Base-by-base conservation (phyloP, 2,113 vertebrate species). In the Dryoscopus gambensis region DNA sequence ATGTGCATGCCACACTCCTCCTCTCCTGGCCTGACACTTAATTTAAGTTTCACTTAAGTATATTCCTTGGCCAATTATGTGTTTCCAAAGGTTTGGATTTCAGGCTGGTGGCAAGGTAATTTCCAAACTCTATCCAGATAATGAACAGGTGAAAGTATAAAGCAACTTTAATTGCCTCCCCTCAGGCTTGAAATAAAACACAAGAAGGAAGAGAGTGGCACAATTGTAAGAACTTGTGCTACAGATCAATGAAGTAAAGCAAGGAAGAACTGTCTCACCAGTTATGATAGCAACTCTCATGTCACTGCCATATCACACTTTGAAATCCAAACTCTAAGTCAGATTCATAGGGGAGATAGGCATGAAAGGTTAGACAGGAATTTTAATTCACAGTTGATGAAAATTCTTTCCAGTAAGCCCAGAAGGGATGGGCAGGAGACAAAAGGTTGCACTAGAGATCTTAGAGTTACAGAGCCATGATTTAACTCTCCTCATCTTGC, bases 371-470 rank as follows among this genome's bases (percentile, higher is more conserved):
- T 89, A 86, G 59, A 40, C 23, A 71, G 64, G 75, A 79, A 95
- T 93, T 96, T 92, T 93, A 95, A 88, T 95, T 93, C 68, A 67
- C 44, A 80, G 55, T 63, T 75, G 55, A 94, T 49, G 71, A 94
- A 78, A 96, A 86, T 93, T 64, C 42, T 86, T 90, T 74, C 60
- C 23, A 37, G 67, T 95, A 83, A 87, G 47, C 84, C 82, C 70
- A 85, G 85, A 70, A 91, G 88, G 83, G 76, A 80, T 71, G 64
- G 84, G 92, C 85, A 82, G 73, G 77, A 95, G 81, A 97, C 94
- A 93, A 96, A 96, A 92, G 73, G 56, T 90, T 95, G 79, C 3
- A 0, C 67, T 64, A 47, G 59, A 93, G 63, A 96, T 74, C 84
- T 85, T 73, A 82, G 46, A 88, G 75, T 85, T 70, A 42, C 15